Base-by-base conservation (phyloP, 2,797 vertebrate genomes). In the Anisognathus igniventris region DNA sequence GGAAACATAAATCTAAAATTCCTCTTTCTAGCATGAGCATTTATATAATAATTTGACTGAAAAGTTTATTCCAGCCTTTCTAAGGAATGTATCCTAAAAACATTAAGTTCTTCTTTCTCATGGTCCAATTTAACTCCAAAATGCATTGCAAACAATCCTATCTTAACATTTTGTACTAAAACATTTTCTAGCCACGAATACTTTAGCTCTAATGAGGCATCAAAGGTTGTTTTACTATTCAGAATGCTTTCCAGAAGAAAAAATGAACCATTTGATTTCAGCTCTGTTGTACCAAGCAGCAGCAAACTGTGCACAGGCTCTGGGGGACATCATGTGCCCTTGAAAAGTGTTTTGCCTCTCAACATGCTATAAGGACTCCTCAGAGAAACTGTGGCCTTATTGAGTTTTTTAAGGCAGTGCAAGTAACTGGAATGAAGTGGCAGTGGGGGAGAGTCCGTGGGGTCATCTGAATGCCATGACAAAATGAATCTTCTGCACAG, bases 21-120 rank as follows among this genome's bases (percentile, higher is more conserved):
- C 47, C 18, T 86, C 68, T 62, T 88, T 84, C 48, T 39, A 90
- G 31, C 35, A 58, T 0, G 0, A 86, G 25, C 20, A 37, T 80
- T 92, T 86, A 70, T 11, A 23, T 22, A 91, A 56, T 24, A 79
- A 71, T 30, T 48, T 61, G 28, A 65, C 50, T 73, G 80, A 88
- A 77, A 93, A 74, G 28, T 81, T 95, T 68, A 77, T 58, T 90
- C 53, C 64, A 90, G 66, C 40, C 86, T 68, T 93, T 83, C 68
- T 51, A 44, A 82, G 74, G 64, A 86, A 80, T 5, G n/a, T 54
- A 39, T 48, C 54, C n/a, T 65, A 88, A 80, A 62, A 90, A 57
- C 30, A 76, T 62, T 19, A 89, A 57, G 42, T 21, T 42, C 21
- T 78, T 83, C 58, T 48, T 33, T 54, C 61, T 74, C 81, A 40